Base-by-base conservation (phyloP, 2,797 vertebrate species). In the Falco peregrinus region DNA sequence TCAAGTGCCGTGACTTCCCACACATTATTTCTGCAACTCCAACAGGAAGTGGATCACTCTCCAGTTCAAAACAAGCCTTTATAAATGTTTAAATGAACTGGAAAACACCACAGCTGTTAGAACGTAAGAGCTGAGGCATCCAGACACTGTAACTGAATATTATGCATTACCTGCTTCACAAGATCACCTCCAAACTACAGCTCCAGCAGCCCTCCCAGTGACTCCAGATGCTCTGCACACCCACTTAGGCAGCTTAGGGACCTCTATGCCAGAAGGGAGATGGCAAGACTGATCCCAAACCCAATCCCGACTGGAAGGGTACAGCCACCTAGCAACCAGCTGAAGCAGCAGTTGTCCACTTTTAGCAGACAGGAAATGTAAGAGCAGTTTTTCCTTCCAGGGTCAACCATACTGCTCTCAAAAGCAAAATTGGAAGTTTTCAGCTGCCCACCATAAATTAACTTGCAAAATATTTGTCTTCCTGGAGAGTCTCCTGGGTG, bases 141-240 rank as follows among this genome's bases (percentile, higher is more conserved):
- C 21, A 39, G n/a, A 67, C 43, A 13, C 22, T 0, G 0, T 56
- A 60, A 53, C 13, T 43, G 24, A 31, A 7, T 10, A 16, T 45
- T n/a, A 33, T 5, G 1, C 0, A 2, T 41, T 57, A 35, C 21
- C 39, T 68, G 54, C 48, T 77, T 53, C 53, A 43, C n/a, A 22
- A 57, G 11, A 11, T 39, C 16, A 24, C 35, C 80, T 74, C 35
- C 69, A 85, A 57, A 19, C 26, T 48, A 47, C 26, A 61, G 47
- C 12, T 41, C 47, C 74, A 56, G 69, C 47, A 80, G 48, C 37
- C 9, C 39, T 75, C 31, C 59, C 0, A 0, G n/a, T 31, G 54
- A 76, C 39, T 29, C n/a, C 41, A 59, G 35, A 18, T 60, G 51
- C 47, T 50, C 28, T 20, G 48, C n/a, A 43, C 54, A 37, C 14